phyloP scores from a whole-genome alignment of 2,888 invertebrate genomes.

The Cerastoderma edule region DNA sequence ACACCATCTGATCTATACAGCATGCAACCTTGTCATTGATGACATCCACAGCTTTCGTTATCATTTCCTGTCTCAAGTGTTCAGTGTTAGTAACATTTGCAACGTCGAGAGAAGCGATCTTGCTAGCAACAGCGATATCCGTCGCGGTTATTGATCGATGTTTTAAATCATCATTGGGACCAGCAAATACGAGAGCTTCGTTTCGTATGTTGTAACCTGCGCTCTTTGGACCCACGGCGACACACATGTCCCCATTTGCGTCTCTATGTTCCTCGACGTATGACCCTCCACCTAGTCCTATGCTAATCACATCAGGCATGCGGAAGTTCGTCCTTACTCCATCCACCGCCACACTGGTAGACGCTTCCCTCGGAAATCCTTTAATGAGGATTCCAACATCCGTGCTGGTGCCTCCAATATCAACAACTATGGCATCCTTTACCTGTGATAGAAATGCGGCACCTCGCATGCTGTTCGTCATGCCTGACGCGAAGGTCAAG shows the following conservation, averaged over 20 bases:
- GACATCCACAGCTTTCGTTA: constrained; percentile 57
- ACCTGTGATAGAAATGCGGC: constrained; percentile 77
- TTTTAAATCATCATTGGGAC: constrained; percentile 12
- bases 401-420: constrained; percentile 81
- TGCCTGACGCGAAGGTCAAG: constrained; percentile 79
- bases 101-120: constrained; percentile 55
- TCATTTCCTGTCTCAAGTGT: constrained; percentile 54
- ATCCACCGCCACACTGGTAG: constrained; percentile 73
- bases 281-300: constrained; percentile 82
- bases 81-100: constrained; percentile 63
- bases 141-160: constrained; percentile 73
- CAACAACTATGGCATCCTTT: constrained; percentile 78
- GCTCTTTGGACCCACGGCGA: constrained; percentile 78
- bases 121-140: constrained; percentile 79
- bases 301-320: constrained; percentile 80
- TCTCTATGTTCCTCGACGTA: constrained; percentile 59
- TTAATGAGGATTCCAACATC: constrained; percentile 79
- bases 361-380: constrained; percentile 79
- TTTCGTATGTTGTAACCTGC: constrained; percentile 76
- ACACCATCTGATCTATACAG: constrained; percentile 75
- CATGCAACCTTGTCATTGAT: constrained; percentile 71
- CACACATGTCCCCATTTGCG: constrained; percentile 10
- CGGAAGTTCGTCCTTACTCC: constrained; percentile 80
- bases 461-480: constrained; percentile 83
- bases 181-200: constrained; percentile 73